A percentile compares a stretch with the other conserved stretches of the same genome.
Conservation (phyloP, 2,888 invertebrate genomes). For the Agriopis leucophaearia region DNA sequence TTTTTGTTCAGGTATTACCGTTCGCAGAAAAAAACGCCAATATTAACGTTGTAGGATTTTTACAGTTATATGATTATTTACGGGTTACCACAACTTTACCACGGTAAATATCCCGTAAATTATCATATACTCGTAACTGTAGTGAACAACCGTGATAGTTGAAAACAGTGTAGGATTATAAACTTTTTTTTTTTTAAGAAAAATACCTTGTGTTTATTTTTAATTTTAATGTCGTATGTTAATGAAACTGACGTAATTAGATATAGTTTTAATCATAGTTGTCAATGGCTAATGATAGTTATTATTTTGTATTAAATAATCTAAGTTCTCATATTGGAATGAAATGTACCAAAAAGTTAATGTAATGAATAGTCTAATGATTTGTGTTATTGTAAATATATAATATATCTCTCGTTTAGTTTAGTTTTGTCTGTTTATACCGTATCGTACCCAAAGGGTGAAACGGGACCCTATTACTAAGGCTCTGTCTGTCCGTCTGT, state of each 20-base stretch:
- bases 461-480: no score
- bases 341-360: conserved; percentile 33
- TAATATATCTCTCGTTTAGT: background rate
- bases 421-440: no score
- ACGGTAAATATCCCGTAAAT: no score
- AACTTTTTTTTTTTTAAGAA: background rate
- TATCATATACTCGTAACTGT: no score
- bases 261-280: background rate
- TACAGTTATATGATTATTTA: no score
- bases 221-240: conserved; percentile 16
- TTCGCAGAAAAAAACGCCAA: no score
- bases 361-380: conserved; percentile 2
- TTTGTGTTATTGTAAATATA: conserved; percentile 2
- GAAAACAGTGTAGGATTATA: no score
- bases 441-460: no score
- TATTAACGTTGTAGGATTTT: no score
- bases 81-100: no score
- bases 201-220: background rate
- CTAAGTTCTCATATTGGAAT: conserved; percentile 27
- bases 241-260: conserved; percentile 17
- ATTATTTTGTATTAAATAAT: background rate
- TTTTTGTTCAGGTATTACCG: background rate
- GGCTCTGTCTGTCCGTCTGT: no score
- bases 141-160: no score
- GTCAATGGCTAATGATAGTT: conserved; percentile 13